phyloP scores from a whole-genome alignment of 1,140 invertebrate genomes.

The Magallana ariakensis region DNA sequence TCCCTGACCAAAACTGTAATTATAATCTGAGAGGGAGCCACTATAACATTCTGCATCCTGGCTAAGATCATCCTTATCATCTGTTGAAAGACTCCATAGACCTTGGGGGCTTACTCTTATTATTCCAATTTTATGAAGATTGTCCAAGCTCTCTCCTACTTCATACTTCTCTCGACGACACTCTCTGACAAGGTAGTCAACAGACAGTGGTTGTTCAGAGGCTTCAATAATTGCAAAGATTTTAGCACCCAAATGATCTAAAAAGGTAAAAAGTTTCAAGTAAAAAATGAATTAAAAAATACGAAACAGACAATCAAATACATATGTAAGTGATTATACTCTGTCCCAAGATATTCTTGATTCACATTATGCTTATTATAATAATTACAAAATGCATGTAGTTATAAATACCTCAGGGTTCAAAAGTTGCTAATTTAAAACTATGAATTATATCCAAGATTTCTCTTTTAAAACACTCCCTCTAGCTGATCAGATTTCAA shows the following conservation, averaged over 20 bases:
- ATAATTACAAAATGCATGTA: too few species aligned
- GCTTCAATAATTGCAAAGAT: neutral
- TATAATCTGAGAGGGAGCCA: neutral
- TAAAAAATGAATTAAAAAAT: neutral
- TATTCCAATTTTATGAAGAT: neutral
- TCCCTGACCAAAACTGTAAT: neutral
- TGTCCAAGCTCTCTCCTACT: neutral
- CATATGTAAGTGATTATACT: too few species aligned
- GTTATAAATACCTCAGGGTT: too few species aligned
- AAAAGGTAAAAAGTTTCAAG: neutral
- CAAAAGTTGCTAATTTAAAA: too few species aligned
- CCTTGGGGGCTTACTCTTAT: neutral
- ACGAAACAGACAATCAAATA: too few species aligned
- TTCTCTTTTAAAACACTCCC: too few species aligned
- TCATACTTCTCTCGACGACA: neutral
- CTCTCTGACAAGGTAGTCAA: neutral
- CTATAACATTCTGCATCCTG: neutral
- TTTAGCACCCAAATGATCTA: neutral
- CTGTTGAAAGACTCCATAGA: neutral
- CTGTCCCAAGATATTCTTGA: too few species aligned
- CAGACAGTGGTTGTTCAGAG: neutral
- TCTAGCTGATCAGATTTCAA: too few species aligned
- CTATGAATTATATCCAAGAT: too few species aligned
- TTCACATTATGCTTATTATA: too few species aligned
- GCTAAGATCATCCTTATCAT: neutral